Percentiles rank a stretch among this genome's conserved stretches.
Evolutionary conservation across 2,113 vertebrate genomes (phyloP).

Genomic region (Okapia johnstoni): DNA sequence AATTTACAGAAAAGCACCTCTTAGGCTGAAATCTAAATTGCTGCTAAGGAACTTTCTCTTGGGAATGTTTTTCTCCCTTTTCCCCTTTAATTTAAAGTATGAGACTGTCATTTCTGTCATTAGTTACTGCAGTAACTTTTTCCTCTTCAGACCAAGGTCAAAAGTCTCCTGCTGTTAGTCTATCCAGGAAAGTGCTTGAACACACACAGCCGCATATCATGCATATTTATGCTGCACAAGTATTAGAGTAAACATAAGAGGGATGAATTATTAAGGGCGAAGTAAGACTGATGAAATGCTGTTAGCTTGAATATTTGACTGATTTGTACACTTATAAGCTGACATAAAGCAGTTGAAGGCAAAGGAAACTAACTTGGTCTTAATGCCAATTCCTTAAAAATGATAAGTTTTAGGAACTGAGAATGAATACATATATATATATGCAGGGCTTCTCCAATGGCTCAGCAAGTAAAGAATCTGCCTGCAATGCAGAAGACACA

Average conservation of each 20-base stretch:
- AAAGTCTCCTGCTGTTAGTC: constrained; percentile 86
- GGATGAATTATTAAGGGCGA: constrained; percentile 93
- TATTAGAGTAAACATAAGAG: constrained; percentile 95
- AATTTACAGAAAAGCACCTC: constrained; percentile 57
- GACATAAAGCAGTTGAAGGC: constrained; percentile 48
- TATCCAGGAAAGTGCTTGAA: constrained; percentile 82
- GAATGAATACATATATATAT: background rate
- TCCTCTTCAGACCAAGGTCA: constrained; percentile 88
- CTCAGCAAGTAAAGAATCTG: background rate
- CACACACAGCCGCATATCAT: constrained; percentile 78
- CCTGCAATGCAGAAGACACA: background rate
- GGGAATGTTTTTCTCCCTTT: constrained; percentile 72
- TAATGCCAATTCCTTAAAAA: constrained; percentile 24
- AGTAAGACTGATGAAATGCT: constrained; percentile 89
- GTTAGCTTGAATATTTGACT: constrained; percentile 80
- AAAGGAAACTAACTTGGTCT: constrained; percentile 56
- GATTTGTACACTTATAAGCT: constrained; percentile 73
- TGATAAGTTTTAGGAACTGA: background rate
- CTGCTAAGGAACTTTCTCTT: constrained; percentile 68
- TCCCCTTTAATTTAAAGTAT: constrained; percentile 86
- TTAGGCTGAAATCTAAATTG: constrained; percentile 64
- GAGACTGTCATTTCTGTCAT: constrained; percentile 89
- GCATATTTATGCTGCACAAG: constrained; percentile 95
- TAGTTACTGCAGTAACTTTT: constrained; percentile 88
- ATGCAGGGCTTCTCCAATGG: background rate